Base-by-base conservation (phyloP, 1,140 invertebrate genomes). In the Aleiodes sp. region DNA sequence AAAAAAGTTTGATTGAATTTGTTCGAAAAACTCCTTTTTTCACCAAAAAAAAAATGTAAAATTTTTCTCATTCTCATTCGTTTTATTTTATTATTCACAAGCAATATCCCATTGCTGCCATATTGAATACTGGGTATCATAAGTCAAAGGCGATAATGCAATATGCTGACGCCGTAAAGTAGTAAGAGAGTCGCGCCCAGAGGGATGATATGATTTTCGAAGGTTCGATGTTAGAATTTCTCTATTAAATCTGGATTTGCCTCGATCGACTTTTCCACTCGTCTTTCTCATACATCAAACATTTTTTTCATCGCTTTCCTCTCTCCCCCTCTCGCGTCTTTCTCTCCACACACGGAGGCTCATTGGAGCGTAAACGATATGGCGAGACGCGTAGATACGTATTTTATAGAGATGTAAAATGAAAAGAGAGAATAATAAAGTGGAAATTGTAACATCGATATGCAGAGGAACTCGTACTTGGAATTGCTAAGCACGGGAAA, bases 211-310 rank as follows among this genome's bases (percentile, higher is more conserved):
- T 35, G 60, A 35, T 63, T 52, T 37, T 29, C 33, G 33, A 33
- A 16, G 19, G 46, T 29, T 56, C 29, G 28, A 46, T 65, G 63
- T 24, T n/a, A 66, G 39, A 28, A 65, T 65, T n/a, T 63, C 43
- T 71, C 59, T 71, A 67, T 71, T 71, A 67, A 71, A 71, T 67
- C 65, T 67, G 57, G 70, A 71, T 71, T 67, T 67, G 65, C 59
- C 39, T 46, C 28, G 56, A 63, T 62, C 35, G 60, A 63, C 16
- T 59, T 26, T 56, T 26, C 24, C 21, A 56, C 29, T 43, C 26
- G 10, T 31, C 39, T 35, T 12, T 24, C n/a, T 28, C 41, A 65
- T 65, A 63, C 41, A 65, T 65, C 43, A 52, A 56, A 56, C 41
- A 31, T 56, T 63, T 62, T 69, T 56, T 52, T 65, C 41, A n/a